phyloP scores from a whole-genome alignment of 1,140 invertebrate genomes.

The Pseudobourletiella spinata region DNA sequence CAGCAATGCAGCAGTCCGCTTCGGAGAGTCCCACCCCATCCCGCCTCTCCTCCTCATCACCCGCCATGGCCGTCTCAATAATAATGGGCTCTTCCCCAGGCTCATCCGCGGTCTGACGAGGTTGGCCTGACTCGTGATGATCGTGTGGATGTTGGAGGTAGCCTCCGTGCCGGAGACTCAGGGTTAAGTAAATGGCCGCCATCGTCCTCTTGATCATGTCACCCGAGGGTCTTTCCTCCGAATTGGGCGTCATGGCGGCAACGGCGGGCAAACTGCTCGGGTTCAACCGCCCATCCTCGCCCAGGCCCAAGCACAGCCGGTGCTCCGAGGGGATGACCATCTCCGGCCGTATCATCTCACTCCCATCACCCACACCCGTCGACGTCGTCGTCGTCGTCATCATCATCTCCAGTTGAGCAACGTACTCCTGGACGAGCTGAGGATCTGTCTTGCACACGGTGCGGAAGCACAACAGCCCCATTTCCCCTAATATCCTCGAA shows the following conservation, averaged over 20 bases:
- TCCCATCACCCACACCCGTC: background rate
- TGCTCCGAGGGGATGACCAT: background rate
- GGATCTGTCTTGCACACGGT: constrained; percentile 42
- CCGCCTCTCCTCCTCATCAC: background rate
- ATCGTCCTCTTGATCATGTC: constrained; percentile 47
- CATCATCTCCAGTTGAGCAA: constrained; percentile 15
- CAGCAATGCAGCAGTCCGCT: constrained; percentile 40
- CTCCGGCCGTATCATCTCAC: background rate
- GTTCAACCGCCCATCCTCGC: background rate
- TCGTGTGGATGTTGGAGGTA: constrained; percentile 30
- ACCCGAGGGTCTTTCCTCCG: constrained; percentile 40
- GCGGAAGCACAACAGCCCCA: constrained; percentile 47
- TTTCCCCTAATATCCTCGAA: constrained; percentile 39
- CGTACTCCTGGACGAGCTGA: constrained; percentile 5
- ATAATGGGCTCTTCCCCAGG: background rate
- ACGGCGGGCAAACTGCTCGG: background rate
- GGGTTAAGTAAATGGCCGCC: constrained; percentile 48
- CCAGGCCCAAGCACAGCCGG: background rate
- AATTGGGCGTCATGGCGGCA: constrained; percentile 42
- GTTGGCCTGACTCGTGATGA: constrained; percentile 6
- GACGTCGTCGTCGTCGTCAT: constrained; percentile 15
- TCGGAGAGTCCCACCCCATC: constrained; percentile 7
- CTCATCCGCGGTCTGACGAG: constrained; percentile 16
- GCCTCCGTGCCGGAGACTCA: constrained; percentile 44
- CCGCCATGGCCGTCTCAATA: background rate